phyloP scores from a whole-genome alignment of 1,140 invertebrate species.

The Ips nitidus region DNA sequence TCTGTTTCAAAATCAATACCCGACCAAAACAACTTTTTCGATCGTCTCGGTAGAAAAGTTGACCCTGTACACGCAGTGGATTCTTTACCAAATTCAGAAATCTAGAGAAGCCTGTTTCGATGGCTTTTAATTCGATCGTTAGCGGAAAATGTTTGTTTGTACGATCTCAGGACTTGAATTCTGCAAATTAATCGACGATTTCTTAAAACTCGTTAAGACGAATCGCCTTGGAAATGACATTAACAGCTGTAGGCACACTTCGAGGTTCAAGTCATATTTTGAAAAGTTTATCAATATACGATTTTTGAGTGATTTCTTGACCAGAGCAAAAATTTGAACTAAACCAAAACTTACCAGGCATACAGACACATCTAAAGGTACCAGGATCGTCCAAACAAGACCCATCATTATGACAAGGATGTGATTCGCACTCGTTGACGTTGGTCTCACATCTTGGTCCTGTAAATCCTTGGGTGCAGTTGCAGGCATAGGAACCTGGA shows the following conservation, averaged over 20 bases:
- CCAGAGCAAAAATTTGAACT: no score
- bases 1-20: no score
- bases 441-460: constrained; percentile 89
- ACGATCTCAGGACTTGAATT: constrained; percentile 2
- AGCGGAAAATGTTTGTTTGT: constrained; percentile 18
- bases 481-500: constrained; percentile 89
- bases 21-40: neutral
- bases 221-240: neutral
- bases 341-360: constrained; percentile 76
- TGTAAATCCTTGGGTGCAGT: constrained; percentile 89
- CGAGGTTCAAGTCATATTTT: no score
- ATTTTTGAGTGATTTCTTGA: no score
- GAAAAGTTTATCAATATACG: no score
- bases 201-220: constrained; percentile 3
- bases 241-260: neutral
- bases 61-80: constrained; percentile 2
- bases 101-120: constrained; percentile 28
- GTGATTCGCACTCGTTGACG: constrained; percentile 93
- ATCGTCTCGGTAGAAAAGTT: constrained; percentile 9
- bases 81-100: constrained; percentile 36
- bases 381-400: constrained; percentile 94
- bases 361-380: constrained; percentile 92
- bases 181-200: constrained; percentile 20
- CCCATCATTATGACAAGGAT: constrained; percentile 91
- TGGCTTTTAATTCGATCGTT: constrained; percentile 21